A percentile compares a stretch with the other conserved stretches of the same genome.
phyloP scores from a whole-genome alignment of 2,888 invertebrate genomes.

The Aphidoletes aphidimyza region DNA sequence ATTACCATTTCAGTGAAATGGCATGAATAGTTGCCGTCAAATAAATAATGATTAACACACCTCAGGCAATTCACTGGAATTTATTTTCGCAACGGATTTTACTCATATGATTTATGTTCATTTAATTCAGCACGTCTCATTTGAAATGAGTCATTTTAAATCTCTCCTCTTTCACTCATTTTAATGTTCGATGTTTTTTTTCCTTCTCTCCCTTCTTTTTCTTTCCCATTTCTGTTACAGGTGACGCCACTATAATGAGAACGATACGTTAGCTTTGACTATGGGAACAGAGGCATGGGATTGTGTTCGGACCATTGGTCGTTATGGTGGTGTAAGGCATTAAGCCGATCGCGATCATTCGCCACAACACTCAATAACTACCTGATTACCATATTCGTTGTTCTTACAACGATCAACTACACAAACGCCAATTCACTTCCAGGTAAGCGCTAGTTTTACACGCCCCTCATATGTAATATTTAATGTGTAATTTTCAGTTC shows the following conservation, averaged over 20 bases:
- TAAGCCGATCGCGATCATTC: conserved; percentile 71
- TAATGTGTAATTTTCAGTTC: too few relatives aligned
- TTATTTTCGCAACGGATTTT: neutral
- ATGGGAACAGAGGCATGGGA: conserved; percentile 93
- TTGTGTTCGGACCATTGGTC: conserved; percentile 86
- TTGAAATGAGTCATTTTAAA: too few relatives aligned
- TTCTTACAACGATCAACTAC: conserved; percentile 57
- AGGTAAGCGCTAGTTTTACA: conserved; percentile 54
- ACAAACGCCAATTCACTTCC: conserved; percentile 57
- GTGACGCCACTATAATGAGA: conserved; percentile 77
- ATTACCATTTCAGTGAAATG: neutral
- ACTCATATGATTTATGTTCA: neutral
- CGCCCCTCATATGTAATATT: too few relatives aligned
- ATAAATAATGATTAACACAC: conserved; percentile 24
- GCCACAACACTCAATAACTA: conserved; percentile 69
- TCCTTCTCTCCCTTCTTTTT: too few relatives aligned
- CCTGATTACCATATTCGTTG: conserved; percentile 69
- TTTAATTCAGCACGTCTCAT: neutral
- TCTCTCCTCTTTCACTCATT: neutral
- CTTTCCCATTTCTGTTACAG: too few relatives aligned
- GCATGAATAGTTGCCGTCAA: conserved; percentile 16
- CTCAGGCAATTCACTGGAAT: neutral
- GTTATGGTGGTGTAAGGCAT: conserved; percentile 73
- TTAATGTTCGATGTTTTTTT: neutral
- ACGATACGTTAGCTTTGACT: conserved; percentile 80